A percentile compares a stretch with the other conserved stretches of the same genome.
Evolutionary conservation across 2,888 invertebrate genomes (phyloP).

Genomic region (Tachina lurida): DNA sequence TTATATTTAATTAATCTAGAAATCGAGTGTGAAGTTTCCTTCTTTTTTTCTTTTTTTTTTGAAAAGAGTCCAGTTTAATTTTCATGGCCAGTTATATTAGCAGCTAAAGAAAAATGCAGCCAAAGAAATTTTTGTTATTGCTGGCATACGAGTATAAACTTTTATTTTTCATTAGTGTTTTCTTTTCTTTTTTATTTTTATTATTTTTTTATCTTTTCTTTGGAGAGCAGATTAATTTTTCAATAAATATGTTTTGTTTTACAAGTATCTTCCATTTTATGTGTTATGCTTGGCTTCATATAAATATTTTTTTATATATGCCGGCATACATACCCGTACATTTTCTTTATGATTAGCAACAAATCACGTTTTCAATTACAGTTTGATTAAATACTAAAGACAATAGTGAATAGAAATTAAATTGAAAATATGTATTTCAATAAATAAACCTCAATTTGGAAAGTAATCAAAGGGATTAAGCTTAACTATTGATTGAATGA

Average conservation of each 20-base stretch:
- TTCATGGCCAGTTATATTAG: not conserved
- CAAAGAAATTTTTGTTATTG: not conserved
- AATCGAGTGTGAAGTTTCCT: not conserved
- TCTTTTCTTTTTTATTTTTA: not conserved
- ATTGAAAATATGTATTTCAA: slow-evolving; percentile 40
- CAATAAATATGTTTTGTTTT: slow-evolving; percentile 11
- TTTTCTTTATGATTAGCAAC: slow-evolving; percentile 39
- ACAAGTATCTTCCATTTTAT: slow-evolving; percentile 4
- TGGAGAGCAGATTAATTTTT: slow-evolving; percentile 11
- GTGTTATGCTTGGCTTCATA: not conserved
- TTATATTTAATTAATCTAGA: slow-evolving; percentile 13
- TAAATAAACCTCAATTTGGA: slow-evolving; percentile 16
- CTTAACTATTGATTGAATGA: not conserved
- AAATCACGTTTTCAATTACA: slow-evolving; percentile 68
- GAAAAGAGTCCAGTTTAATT: not conserved
- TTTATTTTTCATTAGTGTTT: not conserved
- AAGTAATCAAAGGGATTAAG: not conserved
- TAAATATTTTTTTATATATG: not conserved
- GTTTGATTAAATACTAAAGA: slow-evolving; percentile 47
- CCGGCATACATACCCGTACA: no score
- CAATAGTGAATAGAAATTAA: slow-evolving; percentile 43
- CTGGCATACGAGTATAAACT: not conserved
- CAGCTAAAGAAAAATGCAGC: not conserved
- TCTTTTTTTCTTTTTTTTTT: not conserved
- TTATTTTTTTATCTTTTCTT: not conserved